A percentile compares a stretch with the other conserved stretches of the same genome.
These are phyloP conservation scores for Drosophila ezoana DNA, from an alignment of 2,888 invertebrate genomes.

Conservation along the genomic window DNA sequence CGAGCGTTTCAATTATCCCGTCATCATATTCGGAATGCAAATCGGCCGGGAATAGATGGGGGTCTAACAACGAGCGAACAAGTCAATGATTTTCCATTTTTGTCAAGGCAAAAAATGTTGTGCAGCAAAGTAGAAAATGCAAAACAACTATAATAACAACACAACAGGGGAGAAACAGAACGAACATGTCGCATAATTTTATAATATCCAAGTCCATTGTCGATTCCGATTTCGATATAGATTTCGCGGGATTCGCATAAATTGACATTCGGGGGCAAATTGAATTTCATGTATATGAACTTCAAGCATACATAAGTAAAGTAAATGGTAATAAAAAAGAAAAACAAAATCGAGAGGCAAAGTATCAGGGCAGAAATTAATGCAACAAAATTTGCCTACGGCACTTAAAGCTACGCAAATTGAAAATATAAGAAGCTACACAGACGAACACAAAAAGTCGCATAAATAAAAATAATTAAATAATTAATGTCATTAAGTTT, in stretches of 20 bases:
- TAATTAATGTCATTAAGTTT: conserved; percentile 77
- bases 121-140: conserved; percentile 68
- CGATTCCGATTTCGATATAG: conserved; percentile 28
- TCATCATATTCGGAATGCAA: conserved; percentile 74
- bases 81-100: conserved; percentile 31
- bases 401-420: conserved; percentile 29
- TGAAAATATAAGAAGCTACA: conserved; percentile 20
- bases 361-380: conserved; percentile 21
- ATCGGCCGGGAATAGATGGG: conserved; percentile 31
- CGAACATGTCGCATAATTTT: conserved; percentile 60
- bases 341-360: not conserved
- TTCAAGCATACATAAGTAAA: conserved; percentile 49
- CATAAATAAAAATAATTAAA: conserved; percentile 80
- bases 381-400: conserved; percentile 37
- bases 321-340: not conserved
- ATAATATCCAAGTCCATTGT: conserved; percentile 61
- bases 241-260: conserved; percentile 44
- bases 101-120: conserved; percentile 50
- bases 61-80: conserved; percentile 1
- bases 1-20: conserved; percentile 62
- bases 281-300: conserved; percentile 46
- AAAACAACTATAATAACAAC: conserved; percentile 36
- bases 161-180: conserved; percentile 15
- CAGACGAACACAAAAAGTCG: conserved; percentile 37
- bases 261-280: conserved; percentile 57